A percentile compares a stretch with the other conserved stretches of the same genome.
Evolutionary conservation across 2,888 invertebrate species (phyloP).

Genomic region (Mantis religiosa): DNA sequence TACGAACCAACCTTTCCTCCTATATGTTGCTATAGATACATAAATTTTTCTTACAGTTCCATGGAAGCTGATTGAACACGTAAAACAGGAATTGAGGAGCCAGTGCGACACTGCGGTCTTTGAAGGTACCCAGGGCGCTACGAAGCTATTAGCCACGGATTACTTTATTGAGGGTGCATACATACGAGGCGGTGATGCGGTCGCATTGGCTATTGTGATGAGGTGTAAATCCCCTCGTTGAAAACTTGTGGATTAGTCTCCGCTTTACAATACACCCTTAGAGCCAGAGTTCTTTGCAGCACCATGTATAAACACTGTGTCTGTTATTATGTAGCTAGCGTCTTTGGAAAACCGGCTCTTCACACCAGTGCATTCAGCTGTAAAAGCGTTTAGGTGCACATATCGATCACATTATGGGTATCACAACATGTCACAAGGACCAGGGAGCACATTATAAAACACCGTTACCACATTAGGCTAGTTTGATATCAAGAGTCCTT

Average conservation of each 20-base stretch:
- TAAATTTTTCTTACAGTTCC: too few relatives aligned
- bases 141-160: slow-evolving; percentile 12
- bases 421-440: neutral
- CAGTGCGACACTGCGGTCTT: neutral
- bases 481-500: neutral
- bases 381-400: neutral
- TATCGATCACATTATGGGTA: neutral
- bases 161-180: slow-evolving; percentile 9
- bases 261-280: neutral
- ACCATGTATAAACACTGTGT: neutral
- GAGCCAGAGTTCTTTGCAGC: neutral
- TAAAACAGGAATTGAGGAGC: too few relatives aligned
- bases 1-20: too few relatives aligned
- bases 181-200: slow-evolving; percentile 1
- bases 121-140: neutral
- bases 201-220: neutral
- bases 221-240: slow-evolving; percentile 14
- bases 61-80: too few relatives aligned
- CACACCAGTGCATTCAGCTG: neutral
- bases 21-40: too few relatives aligned
- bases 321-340: neutral
- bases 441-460: neutral
- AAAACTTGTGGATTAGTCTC: slow-evolving; percentile 8
- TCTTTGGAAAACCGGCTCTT: neutral
- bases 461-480: neutral